phyloP scores from a whole-genome alignment of 2,113 vertebrate species.

The Indri indri region DNA sequence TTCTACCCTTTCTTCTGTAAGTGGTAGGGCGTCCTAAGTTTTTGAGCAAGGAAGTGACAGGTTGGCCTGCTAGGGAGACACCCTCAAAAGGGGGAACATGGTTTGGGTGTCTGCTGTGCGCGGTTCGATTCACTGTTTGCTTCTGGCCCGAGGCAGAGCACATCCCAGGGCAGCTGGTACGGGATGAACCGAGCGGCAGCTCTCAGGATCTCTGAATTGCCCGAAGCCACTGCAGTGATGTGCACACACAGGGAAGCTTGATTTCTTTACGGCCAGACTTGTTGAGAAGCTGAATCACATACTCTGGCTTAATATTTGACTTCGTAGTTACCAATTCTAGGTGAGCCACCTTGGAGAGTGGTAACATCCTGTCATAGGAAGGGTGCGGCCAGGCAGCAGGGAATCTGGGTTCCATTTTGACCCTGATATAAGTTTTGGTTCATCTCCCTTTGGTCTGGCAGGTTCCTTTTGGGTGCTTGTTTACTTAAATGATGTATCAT shows the following conservation, averaged over 20 bases:
- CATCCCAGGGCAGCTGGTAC: not conserved
- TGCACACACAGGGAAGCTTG: not conserved
- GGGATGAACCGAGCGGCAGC: not conserved
- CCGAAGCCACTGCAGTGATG: not conserved
- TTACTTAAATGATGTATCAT: not conserved
- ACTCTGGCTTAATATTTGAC: constrained; percentile 40
- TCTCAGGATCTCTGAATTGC: not conserved
- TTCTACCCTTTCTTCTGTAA: not conserved
- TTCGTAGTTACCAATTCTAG: not conserved
- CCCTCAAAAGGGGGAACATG: not conserved
- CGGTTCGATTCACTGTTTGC: not conserved
- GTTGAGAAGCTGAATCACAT: constrained; percentile 51
- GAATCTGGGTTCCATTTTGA: not conserved
- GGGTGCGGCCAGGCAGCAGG: not conserved
- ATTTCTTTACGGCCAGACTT: not conserved
- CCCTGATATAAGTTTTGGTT: not conserved
- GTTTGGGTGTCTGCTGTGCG: not conserved
- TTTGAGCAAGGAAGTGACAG: not conserved
- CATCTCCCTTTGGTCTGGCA: not conserved
- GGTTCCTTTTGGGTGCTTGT: not conserved
- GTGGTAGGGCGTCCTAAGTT: not conserved
- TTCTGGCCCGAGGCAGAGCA: not conserved
- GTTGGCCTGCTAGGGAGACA: not conserved
- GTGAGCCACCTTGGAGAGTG: not conserved
- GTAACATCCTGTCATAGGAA: not conserved